Conservation (phyloP, 2,113 vertebrate species). For the Sturnus vulgaris region DNA sequence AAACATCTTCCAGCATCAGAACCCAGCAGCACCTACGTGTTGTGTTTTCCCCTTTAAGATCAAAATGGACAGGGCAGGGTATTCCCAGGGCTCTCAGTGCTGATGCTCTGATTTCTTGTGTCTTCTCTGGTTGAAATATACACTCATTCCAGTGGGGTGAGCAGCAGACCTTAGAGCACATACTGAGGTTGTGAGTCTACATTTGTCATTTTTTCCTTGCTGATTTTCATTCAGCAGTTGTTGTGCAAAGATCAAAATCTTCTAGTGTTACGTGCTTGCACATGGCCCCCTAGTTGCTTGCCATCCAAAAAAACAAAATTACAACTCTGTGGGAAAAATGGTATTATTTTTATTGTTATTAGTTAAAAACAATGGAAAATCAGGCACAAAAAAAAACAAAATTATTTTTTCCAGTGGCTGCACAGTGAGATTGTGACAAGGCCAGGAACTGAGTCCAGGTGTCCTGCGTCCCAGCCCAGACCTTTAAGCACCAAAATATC, state of each 20-base stretch:
- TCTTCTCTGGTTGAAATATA: not conserved
- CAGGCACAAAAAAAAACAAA: slow-evolving; percentile 5
- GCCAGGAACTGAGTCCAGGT: slow-evolving; percentile 38
- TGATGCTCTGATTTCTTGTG: not conserved
- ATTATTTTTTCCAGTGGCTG: not conserved
- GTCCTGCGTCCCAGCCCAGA: slow-evolving; percentile 40
- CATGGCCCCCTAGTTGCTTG: not conserved
- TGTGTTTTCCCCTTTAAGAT: not conserved
- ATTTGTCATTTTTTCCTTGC: slow-evolving; percentile 15
- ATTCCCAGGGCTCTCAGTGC: not conserved
- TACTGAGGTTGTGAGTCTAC: not conserved
- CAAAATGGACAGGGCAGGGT: not conserved
- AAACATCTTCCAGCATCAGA: not conserved
- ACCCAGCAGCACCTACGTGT: not conserved
- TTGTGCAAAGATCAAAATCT: not conserved
- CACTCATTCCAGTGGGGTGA: not conserved
- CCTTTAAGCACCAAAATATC: slow-evolving; percentile 32
- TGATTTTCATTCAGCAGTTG: not conserved
- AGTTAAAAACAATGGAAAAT: slow-evolving; percentile 8
- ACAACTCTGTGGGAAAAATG: not conserved
- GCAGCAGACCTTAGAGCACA: not conserved
- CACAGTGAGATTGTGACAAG: not conserved
- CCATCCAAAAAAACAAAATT: not conserved
- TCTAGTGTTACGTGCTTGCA: not conserved
- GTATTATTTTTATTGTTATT: not conserved